Conservation (phyloP, 64 coral and sea anemone genomes). For the Stichodactyla helianthus region DNA sequence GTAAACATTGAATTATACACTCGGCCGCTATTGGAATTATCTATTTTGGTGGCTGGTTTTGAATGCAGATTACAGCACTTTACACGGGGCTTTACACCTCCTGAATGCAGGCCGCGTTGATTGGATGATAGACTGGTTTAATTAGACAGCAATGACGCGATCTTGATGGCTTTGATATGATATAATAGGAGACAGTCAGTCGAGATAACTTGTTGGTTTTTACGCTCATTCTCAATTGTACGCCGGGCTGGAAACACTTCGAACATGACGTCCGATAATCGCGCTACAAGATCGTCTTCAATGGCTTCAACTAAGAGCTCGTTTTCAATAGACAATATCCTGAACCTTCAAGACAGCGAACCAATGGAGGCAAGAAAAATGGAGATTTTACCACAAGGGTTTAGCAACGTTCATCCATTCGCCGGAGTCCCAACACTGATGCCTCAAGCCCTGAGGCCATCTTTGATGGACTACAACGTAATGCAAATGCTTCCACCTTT, state of each 20-base stretch:
- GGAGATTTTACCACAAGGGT: conserved; percentile 20
- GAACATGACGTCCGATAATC: conserved; percentile 29
- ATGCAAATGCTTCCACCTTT: conserved; percentile 9
- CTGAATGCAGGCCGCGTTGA: not conserved
- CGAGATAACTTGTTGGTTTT: conserved; percentile 22
- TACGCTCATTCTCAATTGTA: conserved; percentile 22
- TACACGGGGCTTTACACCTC: conserved; percentile 16
- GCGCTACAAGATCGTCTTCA: not conserved
- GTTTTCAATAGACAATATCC: conserved; percentile 16
- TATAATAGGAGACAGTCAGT: conserved; percentile 17
- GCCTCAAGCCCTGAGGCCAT: conserved; percentile 2
- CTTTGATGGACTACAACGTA: conserved; percentile 1
- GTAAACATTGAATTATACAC: not conserved
- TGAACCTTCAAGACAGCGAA: not conserved
- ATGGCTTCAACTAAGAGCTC: conserved; percentile 7
- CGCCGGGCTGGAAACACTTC: conserved; percentile 16
- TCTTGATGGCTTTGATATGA: conserved; percentile 27
- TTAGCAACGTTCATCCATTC: not conserved
- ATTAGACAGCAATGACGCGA: conserved; percentile 29
- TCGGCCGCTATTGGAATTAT: not conserved
- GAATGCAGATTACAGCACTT: conserved; percentile 11
- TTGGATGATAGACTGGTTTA: conserved; percentile 29
- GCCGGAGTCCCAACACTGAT: not conserved
- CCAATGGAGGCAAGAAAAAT: conserved; percentile 18
- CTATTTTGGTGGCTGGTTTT: not conserved